These are phyloP conservation scores for Subacronicta megacephala DNA, from an alignment of 2,888 invertebrate species.

Conservation along the genomic window DNA sequence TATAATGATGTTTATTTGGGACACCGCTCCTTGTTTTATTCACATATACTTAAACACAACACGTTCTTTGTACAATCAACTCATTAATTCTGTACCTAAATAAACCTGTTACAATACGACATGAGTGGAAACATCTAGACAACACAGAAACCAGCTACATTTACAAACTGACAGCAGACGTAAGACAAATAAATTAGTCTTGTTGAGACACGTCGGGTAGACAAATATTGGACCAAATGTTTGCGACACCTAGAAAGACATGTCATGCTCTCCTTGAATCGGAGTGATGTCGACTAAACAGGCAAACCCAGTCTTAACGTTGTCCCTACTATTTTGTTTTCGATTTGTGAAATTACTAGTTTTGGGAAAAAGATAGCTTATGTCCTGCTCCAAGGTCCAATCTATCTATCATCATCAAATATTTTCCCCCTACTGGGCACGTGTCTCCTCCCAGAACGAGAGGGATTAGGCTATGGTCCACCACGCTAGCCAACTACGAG, in stretches of 20 bases:
- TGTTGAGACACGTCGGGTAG: constrained; percentile 20
- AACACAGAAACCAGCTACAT: constrained; percentile 8
- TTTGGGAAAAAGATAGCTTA: too few relatives aligned
- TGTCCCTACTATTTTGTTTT: not conserved
- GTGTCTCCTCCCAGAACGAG: too few relatives aligned
- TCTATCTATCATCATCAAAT: too few relatives aligned
- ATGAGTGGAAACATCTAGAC: not conserved
- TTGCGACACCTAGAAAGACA: constrained; percentile 24
- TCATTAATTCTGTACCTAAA: constrained; percentile 8
- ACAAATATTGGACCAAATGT: constrained; percentile 43
- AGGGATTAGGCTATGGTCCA: too few relatives aligned
- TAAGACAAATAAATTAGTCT: constrained; percentile 38
- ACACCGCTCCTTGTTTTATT: not conserved
- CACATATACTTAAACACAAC: not conserved
- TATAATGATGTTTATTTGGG: not conserved
- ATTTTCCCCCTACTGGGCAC: too few relatives aligned
- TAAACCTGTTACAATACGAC: constrained; percentile 16
- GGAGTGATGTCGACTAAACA: constrained; percentile 6
- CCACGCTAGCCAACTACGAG: too few relatives aligned
- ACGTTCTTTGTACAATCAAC: not conserved
- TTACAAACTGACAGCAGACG: constrained; percentile 23
- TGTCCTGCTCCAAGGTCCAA: too few relatives aligned
- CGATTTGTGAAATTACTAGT: too few relatives aligned
- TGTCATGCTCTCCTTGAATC: constrained; percentile 7
- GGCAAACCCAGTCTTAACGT: constrained; percentile 2